These are phyloP conservation scores for Nothura maculosa DNA, from an alignment of 2,797 vertebrate species.

Conservation along the genomic window DNA sequence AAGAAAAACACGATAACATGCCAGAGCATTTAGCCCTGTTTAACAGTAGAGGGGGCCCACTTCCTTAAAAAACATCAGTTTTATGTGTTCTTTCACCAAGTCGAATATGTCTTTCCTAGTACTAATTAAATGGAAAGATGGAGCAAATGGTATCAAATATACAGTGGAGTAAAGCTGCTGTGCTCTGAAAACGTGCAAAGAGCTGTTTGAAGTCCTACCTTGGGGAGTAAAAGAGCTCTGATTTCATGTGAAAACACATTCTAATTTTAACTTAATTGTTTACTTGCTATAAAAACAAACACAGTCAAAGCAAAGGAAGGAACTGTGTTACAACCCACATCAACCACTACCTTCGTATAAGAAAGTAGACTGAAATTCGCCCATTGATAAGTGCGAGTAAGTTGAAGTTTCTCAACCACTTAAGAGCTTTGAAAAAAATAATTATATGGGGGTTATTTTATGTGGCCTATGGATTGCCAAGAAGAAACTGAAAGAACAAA, in stretches of 20 bases:
- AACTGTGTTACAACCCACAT: background rate
- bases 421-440: background rate
- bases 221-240: background rate
- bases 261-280: background rate
- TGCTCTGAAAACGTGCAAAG: background rate
- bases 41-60: constrained; percentile 67
- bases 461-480: background rate
- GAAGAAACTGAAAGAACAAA: background rate
- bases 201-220: background rate
- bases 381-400: background rate
- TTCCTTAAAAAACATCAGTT: background rate
- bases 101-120: fast-evolving
- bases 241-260: background rate
- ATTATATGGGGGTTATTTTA: fast-evolving
- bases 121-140: background rate
- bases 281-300: background rate
- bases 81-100: background rate
- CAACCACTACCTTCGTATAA: background rate
- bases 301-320: background rate
- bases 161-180: background rate
- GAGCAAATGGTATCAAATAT: background rate
- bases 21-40: background rate
- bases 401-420: background rate
- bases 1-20: background rate
- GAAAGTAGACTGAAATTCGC: background rate